Evolutionary conservation across 2,797 vertebrate genomes (phyloP).

Genomic region (Morelia viridis): DNA sequence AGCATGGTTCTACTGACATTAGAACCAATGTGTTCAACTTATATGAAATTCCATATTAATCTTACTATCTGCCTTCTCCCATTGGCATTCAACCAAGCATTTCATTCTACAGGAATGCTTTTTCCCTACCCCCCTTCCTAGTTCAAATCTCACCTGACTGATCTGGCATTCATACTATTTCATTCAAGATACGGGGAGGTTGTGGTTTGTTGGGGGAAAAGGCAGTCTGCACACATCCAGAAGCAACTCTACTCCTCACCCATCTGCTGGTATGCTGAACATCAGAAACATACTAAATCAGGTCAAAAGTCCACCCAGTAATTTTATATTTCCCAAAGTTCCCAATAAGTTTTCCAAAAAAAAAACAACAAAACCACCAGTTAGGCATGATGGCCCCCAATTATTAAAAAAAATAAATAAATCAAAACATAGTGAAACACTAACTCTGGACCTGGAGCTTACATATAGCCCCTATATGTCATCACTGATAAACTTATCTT

Average conservation of each 20-base stretch:
- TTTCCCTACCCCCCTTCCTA: background rate
- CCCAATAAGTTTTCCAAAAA: background rate
- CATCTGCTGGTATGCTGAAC: background rate
- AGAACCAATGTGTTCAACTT: background rate
- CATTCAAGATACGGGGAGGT: background rate
- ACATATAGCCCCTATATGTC: background rate
- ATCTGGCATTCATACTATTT: background rate
- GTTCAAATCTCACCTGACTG: background rate
- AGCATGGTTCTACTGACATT: background rate
- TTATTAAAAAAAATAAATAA: background rate
- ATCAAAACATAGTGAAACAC: background rate
- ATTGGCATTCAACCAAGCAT: background rate
- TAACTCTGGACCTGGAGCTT: background rate
- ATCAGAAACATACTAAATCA: background rate
- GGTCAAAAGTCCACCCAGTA: background rate
- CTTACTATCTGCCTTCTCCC: background rate
- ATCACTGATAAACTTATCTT: no score
- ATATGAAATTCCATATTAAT: background rate
- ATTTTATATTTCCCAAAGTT: background rate
- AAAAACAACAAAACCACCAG: background rate
- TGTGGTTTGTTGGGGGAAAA: background rate
- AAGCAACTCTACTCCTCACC: background rate
- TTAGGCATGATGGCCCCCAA: background rate
- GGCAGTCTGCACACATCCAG: background rate
- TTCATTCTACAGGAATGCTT: background rate